phyloP scores from a whole-genome alignment of 2,113 vertebrate species.

The Nicator chloris region DNA sequence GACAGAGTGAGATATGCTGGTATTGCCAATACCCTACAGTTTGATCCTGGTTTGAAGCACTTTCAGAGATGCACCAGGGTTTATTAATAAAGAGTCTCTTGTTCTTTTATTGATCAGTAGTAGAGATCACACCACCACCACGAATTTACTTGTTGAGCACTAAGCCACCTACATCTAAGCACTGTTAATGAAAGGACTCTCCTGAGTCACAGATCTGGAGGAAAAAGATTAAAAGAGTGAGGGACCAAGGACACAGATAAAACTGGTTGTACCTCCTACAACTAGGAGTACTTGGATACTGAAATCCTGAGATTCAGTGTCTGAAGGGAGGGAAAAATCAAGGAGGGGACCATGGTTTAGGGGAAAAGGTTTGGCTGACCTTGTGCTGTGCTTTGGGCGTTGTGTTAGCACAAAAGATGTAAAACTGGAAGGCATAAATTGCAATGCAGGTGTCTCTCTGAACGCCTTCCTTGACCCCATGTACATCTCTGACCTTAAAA shows the following conservation, averaged over 20 bases:
- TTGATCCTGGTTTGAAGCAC: background rate
- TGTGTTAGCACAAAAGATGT: background rate
- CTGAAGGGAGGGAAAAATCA: background rate
- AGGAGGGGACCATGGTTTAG: background rate
- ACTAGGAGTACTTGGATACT: background rate
- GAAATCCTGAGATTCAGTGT: background rate
- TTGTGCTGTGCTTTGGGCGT: background rate
- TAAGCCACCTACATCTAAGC: background rate
- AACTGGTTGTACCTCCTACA: background rate
- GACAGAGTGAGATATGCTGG: background rate
- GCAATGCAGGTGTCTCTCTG: background rate
- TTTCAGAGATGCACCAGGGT: background rate
- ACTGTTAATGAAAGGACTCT: background rate
- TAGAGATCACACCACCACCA: background rate
- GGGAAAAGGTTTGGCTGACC: background rate
- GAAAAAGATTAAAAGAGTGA: background rate
- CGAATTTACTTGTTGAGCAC: background rate
- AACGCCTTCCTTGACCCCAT: background rate
- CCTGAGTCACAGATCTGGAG: background rate
- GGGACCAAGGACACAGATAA: background rate
- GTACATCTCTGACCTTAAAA: background rate
- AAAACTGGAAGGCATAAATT: background rate
- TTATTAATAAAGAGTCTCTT: slow-evolving; percentile 13
- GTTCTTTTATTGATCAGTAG: slow-evolving; percentile 7
- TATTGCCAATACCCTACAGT: background rate